Base-by-base conservation (phyloP, 2,113 vertebrate genomes). In the Labeo rohita region DNA sequence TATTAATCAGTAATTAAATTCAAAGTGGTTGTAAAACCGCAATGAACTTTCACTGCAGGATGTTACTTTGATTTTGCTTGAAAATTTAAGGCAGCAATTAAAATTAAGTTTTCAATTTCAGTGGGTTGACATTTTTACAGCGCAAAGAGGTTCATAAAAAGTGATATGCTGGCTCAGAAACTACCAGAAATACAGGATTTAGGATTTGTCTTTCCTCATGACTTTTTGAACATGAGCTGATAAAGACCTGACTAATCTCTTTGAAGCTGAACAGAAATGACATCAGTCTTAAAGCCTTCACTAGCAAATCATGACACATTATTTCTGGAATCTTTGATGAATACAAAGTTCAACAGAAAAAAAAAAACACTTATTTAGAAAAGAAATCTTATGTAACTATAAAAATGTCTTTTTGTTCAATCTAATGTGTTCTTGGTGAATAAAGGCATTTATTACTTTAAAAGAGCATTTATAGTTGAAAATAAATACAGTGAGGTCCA, bases 81-180 rank as follows among this genome's bases (percentile, higher is more conserved):
- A 75, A 50, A 75, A 75, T 75, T 75, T 50, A 50, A 15, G 45
- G n/a, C 73, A 75, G 72, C 73, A 50, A 75, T 75, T 50, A 75
- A 75, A 47, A 75, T 50, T 3, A 75, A 49, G 12, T 75, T 74
- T 75, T 75, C 45, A 75, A 28, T 74, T 49, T 74, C 72, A 74
- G 45, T 23, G 45, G 21, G 45, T 2, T 13, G 10, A 49, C 13
- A 23, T 50, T 49, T 50, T 50, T 28, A 50, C 50, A 50, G 73
- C 3, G 7, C 45, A 75, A 75, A 28, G n/a, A 50, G 45, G n/a
- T 28, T 47, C 12, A 28, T 50, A 75, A 75, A 74, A 74, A 23
- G n/a, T 50, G 12, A 11, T 43, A 50, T 50, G n/a, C 72, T 75
- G 72, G 11, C 45, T 15, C n/a, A 50, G 73, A 28, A 75, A 50